Conservation (phyloP, 2,113 vertebrate species). For the Gobius niger region DNA sequence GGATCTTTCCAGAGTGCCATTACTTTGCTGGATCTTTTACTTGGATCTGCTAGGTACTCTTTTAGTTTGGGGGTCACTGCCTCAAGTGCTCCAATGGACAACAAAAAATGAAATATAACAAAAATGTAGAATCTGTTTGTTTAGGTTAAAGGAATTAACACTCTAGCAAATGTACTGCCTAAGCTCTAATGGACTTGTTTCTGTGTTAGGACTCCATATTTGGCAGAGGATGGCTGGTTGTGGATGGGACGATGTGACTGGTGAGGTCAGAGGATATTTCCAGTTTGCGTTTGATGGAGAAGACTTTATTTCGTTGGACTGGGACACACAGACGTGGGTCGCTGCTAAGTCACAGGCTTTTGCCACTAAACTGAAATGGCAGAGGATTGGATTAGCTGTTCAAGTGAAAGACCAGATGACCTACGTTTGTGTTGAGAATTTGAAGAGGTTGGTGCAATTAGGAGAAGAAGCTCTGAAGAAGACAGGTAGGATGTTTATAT, state of each 20-base stretch:
- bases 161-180: too few species aligned
- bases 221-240: accelerated
- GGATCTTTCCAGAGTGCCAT: too few species aligned
- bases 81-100: too few species aligned
- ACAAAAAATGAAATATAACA: too few species aligned
- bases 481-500: slow-evolving; percentile 16
- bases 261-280: accelerated
- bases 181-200: background rate
- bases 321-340: slow-evolving; percentile 13
- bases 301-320: slow-evolving; percentile 48
- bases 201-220: slow-evolving; percentile 32
- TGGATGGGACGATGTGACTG: slow-evolving; percentile 18
- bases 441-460: slow-evolving; percentile 23
- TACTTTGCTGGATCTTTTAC: too few species aligned
- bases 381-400: background rate
- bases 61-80: too few species aligned
- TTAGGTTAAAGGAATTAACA: too few species aligned
- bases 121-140: too few species aligned
- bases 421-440: background rate
- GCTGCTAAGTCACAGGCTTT: slow-evolving; percentile 6
- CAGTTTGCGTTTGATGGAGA: slow-evolving; percentile 21
- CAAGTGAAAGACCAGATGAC: accelerated
- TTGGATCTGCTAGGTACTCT: too few species aligned
- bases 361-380: background rate
- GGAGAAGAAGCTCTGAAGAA: slow-evolving; percentile 22